phyloP scores from a whole-genome alignment of 1,140 invertebrate genomes.

The Akabosia matsudoensis region DNA sequence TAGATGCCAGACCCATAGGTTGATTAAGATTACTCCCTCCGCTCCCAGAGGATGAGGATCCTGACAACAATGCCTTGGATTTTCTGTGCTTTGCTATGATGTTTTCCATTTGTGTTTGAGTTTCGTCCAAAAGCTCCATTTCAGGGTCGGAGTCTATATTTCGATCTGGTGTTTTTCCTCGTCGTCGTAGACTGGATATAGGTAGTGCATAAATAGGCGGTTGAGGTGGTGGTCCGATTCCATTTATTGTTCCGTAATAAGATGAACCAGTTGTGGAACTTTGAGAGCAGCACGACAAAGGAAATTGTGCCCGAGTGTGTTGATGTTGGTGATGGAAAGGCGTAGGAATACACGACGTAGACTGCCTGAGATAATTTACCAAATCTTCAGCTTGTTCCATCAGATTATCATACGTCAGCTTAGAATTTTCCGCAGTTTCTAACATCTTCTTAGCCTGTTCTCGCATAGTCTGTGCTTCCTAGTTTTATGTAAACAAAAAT shows the following conservation, averaged over 20 bases:
- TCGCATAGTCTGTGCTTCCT: constrained; percentile 36
- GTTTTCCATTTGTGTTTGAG: constrained; percentile 14
- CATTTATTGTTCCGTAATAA: constrained; percentile 20
- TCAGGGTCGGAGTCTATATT: constrained; percentile 27
- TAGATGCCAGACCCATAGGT: not conserved
- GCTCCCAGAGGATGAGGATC: not conserved
- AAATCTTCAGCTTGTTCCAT: constrained; percentile 40
- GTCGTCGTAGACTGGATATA: constrained; percentile 2
- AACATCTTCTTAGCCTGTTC: constrained; percentile 38
- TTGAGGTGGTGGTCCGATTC: not conserved
- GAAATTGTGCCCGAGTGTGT: constrained; percentile 24
- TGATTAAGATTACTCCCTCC: not conserved
- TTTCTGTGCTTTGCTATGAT: constrained; percentile 11
- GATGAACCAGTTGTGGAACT: not conserved
- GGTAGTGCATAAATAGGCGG: not conserved
- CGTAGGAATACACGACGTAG: constrained; percentile 10
- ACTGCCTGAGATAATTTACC: constrained; percentile 34
- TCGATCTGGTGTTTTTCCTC: constrained; percentile 28
- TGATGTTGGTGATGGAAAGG: constrained; percentile 28
- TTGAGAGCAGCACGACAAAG: constrained; percentile 16
- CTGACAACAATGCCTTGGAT: constrained; percentile 2
- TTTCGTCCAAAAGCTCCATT: constrained; percentile 33
- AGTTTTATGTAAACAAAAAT: constrained; percentile 17
- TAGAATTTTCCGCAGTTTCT: constrained; percentile 35
- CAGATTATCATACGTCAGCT: constrained; percentile 35